Evolutionary conservation across 2,113 vertebrate genomes (phyloP).

Genomic region (Reinhardtius hippoglossoides): DNA sequence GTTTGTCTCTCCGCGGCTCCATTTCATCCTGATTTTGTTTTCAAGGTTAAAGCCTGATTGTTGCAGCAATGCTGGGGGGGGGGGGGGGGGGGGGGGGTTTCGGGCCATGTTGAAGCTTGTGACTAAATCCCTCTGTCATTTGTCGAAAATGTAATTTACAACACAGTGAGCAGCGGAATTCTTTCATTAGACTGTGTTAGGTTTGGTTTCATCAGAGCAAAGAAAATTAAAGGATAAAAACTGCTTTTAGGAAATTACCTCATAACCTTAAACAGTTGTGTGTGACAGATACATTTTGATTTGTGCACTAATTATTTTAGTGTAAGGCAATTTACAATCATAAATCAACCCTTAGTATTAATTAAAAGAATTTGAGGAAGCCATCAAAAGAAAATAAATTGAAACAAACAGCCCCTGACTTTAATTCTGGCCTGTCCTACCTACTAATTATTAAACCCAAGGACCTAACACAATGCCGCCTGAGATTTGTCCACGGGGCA

Average conservation of each 20-base stretch:
- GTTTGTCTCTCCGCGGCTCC: slow-evolving; percentile 70
- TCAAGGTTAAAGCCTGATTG: slow-evolving; percentile 76
- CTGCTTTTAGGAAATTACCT: slow-evolving; percentile 2
- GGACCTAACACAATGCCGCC: slow-evolving; percentile 42
- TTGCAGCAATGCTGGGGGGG: slow-evolving; percentile 41
- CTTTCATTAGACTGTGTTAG: background rate
- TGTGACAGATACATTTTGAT: background rate
- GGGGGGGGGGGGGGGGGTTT: too few relatives aligned
- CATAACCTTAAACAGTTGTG: background rate
- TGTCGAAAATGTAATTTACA: slow-evolving; percentile 6
- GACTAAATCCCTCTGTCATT: slow-evolving; percentile 24
- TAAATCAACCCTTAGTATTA: slow-evolving; percentile 21
- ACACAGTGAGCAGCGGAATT: background rate
- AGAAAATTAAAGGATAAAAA: slow-evolving; percentile 27
- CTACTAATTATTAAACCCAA: slow-evolving; percentile 67
- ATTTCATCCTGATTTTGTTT: slow-evolving; percentile 75
- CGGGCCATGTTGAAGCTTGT: slow-evolving; percentile 26
- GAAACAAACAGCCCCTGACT: slow-evolving; percentile 38
- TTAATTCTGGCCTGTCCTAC: slow-evolving; percentile 37
- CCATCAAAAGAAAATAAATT: slow-evolving; percentile 31
- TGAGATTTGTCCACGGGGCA: slow-evolving; percentile 68
- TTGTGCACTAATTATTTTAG: background rate
- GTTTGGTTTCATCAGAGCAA: background rate
- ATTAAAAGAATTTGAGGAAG: slow-evolving; percentile 6
- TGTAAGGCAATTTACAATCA: background rate